Percentiles rank a stretch among this genome's conserved stretches.
Conservation (phyloP, 2,113 vertebrate species). For the Pollachius pollachius region DNA sequence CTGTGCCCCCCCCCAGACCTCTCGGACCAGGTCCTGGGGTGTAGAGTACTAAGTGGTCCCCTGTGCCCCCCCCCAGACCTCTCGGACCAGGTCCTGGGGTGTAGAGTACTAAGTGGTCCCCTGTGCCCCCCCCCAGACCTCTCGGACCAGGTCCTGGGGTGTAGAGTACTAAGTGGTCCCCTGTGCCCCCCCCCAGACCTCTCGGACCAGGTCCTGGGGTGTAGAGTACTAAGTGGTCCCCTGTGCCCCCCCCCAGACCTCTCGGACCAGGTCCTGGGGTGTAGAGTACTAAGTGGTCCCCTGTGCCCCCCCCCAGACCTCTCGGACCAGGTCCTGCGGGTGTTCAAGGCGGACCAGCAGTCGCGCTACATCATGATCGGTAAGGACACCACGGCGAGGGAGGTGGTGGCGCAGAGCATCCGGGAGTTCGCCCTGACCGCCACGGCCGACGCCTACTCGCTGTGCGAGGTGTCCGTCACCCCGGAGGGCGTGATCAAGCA, state of each 20-base stretch:
- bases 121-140: slow-evolving; percentile 7
- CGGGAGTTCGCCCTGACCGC: slow-evolving; percentile 92
- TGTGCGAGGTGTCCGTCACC: slow-evolving; percentile 96
- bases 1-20: too few relatives aligned
- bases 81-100: too few relatives aligned
- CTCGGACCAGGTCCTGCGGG: slow-evolving; percentile 92
- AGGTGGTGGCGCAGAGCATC: slow-evolving; percentile 94
- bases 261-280: not conserved
- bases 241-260: slow-evolving; percentile 78
- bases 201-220: too few relatives aligned
- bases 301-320: slow-evolving; percentile 75
- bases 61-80: too few relatives aligned
- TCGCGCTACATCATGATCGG: slow-evolving; percentile 99
- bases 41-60: too few relatives aligned
- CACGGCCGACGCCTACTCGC: slow-evolving; percentile 86
- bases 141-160: too few relatives aligned
- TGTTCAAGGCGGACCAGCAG: slow-evolving; percentile 98
- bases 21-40: too few relatives aligned
- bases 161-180: too few relatives aligned
- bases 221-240: too few relatives aligned
- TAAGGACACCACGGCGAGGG: slow-evolving; percentile 95
- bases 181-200: slow-evolving; percentile 7
- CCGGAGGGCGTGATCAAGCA: slow-evolving; percentile 98
- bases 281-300: not conserved
- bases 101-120: too few relatives aligned